phyloP scores from a whole-genome alignment of 2,113 vertebrate species.

The Sylvia atricapilla region DNA sequence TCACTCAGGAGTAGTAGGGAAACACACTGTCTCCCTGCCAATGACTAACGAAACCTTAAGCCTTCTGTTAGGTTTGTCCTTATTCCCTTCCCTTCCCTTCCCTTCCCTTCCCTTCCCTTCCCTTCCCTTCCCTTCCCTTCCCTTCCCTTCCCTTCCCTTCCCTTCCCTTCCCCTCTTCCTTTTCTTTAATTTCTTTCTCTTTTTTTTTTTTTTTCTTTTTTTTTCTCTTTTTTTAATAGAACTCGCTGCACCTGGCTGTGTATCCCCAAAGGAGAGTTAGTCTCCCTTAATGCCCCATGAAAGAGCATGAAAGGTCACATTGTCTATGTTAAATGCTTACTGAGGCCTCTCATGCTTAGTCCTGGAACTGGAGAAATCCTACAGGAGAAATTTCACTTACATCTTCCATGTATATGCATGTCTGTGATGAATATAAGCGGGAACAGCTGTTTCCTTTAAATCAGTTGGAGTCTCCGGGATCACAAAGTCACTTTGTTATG shows the following conservation, averaged over 20 bases:
- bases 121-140: neutral
- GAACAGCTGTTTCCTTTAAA: conserved; percentile 15
- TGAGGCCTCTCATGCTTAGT: neutral
- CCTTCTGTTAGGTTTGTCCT: neutral
- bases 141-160: too few species aligned
- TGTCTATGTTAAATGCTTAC: neutral
- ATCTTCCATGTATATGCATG: neutral
- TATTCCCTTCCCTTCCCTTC: neutral
- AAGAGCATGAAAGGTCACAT: neutral
- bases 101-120: neutral
- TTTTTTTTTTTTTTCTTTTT: too few species aligned
- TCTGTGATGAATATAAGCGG: neutral
- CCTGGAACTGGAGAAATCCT: neutral
- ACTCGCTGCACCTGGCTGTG: neutral
- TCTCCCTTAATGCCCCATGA: neutral
- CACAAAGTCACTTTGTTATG: neutral
- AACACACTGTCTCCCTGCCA: neutral
- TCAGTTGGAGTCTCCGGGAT: neutral
- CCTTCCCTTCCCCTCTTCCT: neutral
- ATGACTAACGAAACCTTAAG: neutral
- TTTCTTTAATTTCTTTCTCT: rapidly evolving
- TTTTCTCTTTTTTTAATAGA: neutral
- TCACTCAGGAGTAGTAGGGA: neutral
- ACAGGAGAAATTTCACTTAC: neutral
- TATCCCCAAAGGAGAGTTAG: neutral